A percentile compares a stretch with the other conserved stretches of the same genome.
Evolutionary conservation across 2,797 vertebrate genomes (phyloP).

Genomic region (Chiroxiphia lanceolata): DNA sequence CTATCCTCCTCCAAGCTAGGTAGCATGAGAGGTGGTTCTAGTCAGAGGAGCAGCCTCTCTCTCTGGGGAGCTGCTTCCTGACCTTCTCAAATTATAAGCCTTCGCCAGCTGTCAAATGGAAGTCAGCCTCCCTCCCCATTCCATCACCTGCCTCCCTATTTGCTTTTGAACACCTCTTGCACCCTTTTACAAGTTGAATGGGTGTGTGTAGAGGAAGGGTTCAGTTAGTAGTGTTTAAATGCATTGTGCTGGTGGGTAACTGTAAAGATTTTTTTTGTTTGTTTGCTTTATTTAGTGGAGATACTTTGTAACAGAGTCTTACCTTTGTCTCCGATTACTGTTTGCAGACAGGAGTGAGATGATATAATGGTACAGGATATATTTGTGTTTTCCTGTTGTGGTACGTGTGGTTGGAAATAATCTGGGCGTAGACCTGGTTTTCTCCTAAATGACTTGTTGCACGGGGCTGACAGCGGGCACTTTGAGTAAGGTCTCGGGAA

Average conservation of each 20-base stretch:
- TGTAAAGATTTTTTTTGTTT: background rate
- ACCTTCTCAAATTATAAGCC: background rate
- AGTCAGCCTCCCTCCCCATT: background rate
- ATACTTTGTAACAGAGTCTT: background rate
- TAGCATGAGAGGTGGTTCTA: background rate
- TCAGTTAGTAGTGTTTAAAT: background rate
- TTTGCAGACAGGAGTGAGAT: background rate
- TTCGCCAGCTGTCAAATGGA: background rate
- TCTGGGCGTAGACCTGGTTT: background rate
- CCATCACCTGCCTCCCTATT: background rate
- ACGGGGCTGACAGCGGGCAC: background rate
- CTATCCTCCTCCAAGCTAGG: background rate
- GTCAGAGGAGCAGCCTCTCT: background rate
- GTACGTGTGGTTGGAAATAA: background rate
- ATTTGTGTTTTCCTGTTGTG: background rate
- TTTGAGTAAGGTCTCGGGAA: background rate
- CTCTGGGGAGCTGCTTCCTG: background rate
- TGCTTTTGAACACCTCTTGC: background rate
- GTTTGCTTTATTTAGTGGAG: background rate
- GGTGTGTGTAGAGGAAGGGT: background rate
- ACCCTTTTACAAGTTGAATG: background rate
- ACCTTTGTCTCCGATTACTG: background rate
- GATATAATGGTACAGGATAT: background rate
- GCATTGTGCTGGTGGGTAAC: background rate
- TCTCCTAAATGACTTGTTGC: background rate